These are phyloP conservation scores for Chloroceryle inda DNA, from an alignment of 2,797 vertebrate genomes.

Conservation along the genomic window DNA sequence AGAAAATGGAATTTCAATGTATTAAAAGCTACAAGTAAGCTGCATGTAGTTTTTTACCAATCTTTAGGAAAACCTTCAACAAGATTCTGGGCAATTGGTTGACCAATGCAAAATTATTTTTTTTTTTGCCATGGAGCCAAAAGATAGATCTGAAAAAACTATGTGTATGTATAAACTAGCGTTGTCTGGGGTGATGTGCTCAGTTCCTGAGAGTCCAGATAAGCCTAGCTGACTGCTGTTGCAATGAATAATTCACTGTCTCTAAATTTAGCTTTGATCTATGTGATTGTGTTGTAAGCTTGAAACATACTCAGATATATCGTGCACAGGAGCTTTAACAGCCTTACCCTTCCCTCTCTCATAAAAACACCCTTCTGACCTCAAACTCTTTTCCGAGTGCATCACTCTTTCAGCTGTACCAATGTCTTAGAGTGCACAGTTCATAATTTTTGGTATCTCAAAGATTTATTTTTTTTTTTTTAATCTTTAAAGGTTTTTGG, in stretches of 20 bases:
- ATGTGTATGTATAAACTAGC: background rate
- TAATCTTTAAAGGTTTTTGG: background rate
- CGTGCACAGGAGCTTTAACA: slow-evolving; percentile 8
- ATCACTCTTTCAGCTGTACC: background rate
- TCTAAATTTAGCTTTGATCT: slow-evolving; percentile 69
- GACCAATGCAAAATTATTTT: background rate
- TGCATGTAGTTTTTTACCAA: background rate
- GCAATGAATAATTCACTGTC: slow-evolving; percentile 68
- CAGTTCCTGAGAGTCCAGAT: background rate
- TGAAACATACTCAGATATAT: slow-evolving; percentile 4
- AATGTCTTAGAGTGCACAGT: background rate
- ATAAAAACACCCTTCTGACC: slow-evolving; percentile 5
- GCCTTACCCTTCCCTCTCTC: background rate
- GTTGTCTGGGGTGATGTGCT: background rate
- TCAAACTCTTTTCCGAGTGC: slow-evolving; percentile 1
- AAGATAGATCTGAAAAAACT: background rate
- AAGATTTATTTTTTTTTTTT: background rate
- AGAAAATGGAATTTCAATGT: background rate
- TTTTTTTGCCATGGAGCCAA: background rate
- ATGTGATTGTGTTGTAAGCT: slow-evolving; percentile 53
- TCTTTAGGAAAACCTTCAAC: background rate
- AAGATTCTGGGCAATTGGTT: background rate
- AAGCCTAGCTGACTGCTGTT: slow-evolving; percentile 33
- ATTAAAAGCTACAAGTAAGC: background rate
- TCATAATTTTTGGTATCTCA: background rate